Conservation (phyloP, 2,888 invertebrate genomes). For the Thymelicus acteon region DNA sequence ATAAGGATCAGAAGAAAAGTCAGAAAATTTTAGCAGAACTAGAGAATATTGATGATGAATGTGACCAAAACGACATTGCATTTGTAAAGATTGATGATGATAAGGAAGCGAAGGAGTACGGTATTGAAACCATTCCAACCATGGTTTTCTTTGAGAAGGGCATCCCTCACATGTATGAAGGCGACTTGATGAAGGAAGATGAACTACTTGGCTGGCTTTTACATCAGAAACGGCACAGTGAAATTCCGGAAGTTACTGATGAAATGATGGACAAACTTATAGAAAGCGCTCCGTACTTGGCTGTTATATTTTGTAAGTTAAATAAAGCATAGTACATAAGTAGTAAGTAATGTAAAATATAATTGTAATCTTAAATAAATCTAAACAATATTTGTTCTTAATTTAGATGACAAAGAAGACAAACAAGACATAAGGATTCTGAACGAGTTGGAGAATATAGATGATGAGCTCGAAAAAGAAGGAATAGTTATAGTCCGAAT, state of each 20-base stretch:
- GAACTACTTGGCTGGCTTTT: constrained; percentile 95
- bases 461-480: constrained; percentile 95
- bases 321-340: not conserved
- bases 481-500: constrained; percentile 96
- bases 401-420: constrained; percentile 94
- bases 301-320: constrained; percentile 95
- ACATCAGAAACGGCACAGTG: constrained; percentile 95
- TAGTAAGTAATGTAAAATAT: not conserved
- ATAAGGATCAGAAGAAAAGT: constrained; percentile 95
- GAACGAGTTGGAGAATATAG: constrained; percentile 96
- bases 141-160: constrained; percentile 91
- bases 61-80: constrained; percentile 95
- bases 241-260: constrained; percentile 96
- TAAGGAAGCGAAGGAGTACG: constrained; percentile 95
- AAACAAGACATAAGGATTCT: constrained; percentile 94
- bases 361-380: not conserved
- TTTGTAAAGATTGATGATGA: constrained; percentile 96
- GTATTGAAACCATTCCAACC: constrained; percentile 92
- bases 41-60: constrained; percentile 97
- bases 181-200: constrained; percentile 95
- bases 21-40: constrained; percentile 92
- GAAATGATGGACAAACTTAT: constrained; percentile 97
- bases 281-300: constrained; percentile 91
- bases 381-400: not conserved
- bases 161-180: constrained; percentile 90